A percentile compares a stretch with the other conserved stretches of the same genome.
phyloP scores from a whole-genome alignment of 2,888 invertebrate species.

The Anarsia innoxiella region DNA sequence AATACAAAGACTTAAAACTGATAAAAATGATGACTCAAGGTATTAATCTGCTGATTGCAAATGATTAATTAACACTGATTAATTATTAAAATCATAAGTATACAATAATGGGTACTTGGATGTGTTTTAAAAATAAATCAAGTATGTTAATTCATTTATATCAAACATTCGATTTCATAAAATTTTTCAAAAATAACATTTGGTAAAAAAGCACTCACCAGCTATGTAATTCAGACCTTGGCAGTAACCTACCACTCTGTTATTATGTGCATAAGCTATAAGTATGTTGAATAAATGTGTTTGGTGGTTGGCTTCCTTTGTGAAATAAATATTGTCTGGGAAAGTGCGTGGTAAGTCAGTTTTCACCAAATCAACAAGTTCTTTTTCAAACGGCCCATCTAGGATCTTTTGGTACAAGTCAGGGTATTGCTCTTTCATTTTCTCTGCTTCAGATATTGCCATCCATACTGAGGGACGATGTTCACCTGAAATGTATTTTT shows the following conservation, averaged over 20 bases:
- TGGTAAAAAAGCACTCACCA: slow-evolving; percentile 65
- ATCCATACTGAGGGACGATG: slow-evolving; percentile 87
- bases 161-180: too few relatives aligned
- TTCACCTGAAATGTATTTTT: slow-evolving; percentile 62
- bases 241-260: slow-evolving; percentile 92
- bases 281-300: slow-evolving; percentile 89
- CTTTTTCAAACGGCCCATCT: slow-evolving; percentile 80
- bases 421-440: slow-evolving; percentile 77
- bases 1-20: too few relatives aligned
- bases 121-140: too few relatives aligned
- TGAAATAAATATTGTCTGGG: slow-evolving; percentile 95
- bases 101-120: too few relatives aligned
- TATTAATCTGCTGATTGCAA: too few relatives aligned
- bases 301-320: slow-evolving; percentile 82
- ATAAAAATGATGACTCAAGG: too few relatives aligned
- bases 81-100: too few relatives aligned
- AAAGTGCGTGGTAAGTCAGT: slow-evolving; percentile 95
- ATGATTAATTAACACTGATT: too few relatives aligned
- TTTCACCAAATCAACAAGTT: slow-evolving; percentile 86
- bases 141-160: too few relatives aligned
- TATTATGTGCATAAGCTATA: slow-evolving; percentile 91
- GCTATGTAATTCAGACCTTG: slow-evolving; percentile 97
- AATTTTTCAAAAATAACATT: too few relatives aligned
- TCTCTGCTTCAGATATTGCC: slow-evolving; percentile 87
- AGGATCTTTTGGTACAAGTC: slow-evolving; percentile 81